A percentile compares a stretch with the other conserved stretches of the same genome.
Conservation (phyloP, 2,113 vertebrate genomes). For the Cariama cristata region DNA sequence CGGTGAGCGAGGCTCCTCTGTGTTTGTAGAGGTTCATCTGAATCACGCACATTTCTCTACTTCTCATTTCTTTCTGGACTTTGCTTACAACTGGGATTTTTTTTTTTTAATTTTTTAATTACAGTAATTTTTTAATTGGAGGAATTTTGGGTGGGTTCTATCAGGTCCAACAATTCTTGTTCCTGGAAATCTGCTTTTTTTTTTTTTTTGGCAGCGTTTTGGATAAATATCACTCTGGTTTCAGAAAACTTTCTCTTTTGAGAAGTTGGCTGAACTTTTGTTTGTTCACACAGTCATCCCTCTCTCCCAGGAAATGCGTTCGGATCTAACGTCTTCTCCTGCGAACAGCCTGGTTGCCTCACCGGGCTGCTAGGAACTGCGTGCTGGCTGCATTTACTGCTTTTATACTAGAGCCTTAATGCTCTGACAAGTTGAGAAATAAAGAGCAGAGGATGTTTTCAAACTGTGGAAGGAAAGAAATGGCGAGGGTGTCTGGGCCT, state of each 20-base stretch:
- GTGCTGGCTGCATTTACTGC: neutral
- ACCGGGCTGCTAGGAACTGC: neutral
- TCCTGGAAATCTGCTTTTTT: neutral
- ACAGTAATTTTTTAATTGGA: neutral
- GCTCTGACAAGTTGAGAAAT: neutral
- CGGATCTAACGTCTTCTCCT: neutral
- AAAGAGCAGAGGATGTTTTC: neutral
- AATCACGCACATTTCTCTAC: neutral
- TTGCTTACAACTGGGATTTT: neutral
- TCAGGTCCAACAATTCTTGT: neutral
- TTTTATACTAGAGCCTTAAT: neutral
- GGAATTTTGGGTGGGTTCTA: neutral
- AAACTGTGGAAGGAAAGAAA: neutral
- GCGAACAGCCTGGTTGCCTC: conserved; percentile 10
- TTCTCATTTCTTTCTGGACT: neutral
- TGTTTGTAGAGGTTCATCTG: neutral
- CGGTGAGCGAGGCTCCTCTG: accelerated
- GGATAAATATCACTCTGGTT: neutral
- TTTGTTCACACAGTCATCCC: neutral
- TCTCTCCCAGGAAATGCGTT: neutral
- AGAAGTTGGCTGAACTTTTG: neutral
- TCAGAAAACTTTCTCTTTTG: neutral
- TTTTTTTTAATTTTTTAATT: neutral
- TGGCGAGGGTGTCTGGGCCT: neutral
- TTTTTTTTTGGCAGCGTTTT: neutral